Percentiles rank a stretch among this genome's conserved stretches.
These are phyloP conservation scores for Amphiprion percula DNA, from an alignment of 2,113 vertebrate species.

Conservation along the genomic window DNA sequence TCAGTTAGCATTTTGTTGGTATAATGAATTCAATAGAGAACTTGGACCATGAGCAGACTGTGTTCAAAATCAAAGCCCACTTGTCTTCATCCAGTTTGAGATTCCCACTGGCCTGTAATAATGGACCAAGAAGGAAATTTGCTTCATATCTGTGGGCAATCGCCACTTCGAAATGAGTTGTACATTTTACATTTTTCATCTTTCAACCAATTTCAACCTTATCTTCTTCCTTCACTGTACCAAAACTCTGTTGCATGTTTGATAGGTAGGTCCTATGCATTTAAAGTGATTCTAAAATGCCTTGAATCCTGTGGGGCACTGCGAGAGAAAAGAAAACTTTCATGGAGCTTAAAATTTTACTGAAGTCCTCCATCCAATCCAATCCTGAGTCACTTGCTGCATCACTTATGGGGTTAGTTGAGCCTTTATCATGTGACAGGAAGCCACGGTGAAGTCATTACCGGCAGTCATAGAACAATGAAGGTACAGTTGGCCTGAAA, in stretches of 20 bases:
- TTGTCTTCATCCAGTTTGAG: neutral
- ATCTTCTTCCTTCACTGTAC: neutral
- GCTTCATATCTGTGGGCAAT: neutral
- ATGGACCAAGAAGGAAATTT: neutral
- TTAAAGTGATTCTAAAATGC: neutral
- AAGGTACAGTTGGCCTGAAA: slow-evolving; percentile 60
- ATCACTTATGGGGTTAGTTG: slow-evolving; percentile 55
- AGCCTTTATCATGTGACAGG: slow-evolving; percentile 69
- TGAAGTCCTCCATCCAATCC: slow-evolving; percentile 21
- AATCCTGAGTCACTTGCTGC: slow-evolving; percentile 39
- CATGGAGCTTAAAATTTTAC: slow-evolving; percentile 2
- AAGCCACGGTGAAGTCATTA: slow-evolving; percentile 76
- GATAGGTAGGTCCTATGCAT: no score
- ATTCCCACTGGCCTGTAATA: neutral
- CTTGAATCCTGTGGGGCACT: neutral
- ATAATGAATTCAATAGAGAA: no score
- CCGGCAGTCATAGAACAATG: slow-evolving; percentile 75
- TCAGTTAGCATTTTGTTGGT: no score
- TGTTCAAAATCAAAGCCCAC: neutral
- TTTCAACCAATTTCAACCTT: slow-evolving; percentile 8
- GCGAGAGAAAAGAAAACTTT: neutral
- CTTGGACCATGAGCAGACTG: no score
- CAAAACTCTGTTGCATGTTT: neutral
- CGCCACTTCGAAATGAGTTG: neutral
- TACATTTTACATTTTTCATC: neutral